Conservation (phyloP, 1,140 invertebrate species). For the Dreissena polymorpha region DNA sequence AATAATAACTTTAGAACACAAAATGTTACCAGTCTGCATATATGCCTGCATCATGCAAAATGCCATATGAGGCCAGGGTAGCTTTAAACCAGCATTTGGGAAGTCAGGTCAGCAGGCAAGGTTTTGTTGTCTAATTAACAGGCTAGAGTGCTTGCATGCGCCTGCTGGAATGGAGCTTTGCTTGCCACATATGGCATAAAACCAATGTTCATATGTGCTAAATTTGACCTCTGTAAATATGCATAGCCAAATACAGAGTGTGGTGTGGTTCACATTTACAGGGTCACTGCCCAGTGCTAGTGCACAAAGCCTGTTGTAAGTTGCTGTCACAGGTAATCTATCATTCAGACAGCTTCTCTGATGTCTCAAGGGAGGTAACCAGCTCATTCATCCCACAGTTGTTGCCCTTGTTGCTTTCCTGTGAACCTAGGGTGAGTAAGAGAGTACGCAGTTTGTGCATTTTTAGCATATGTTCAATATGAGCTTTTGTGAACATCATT, state of each 20-base stretch:
- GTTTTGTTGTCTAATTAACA: too few relatives aligned
- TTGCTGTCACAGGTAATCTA: slow-evolving; percentile 19
- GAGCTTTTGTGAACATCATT: neutral
- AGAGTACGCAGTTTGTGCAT: neutral
- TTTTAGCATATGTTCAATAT: neutral
- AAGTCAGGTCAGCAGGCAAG: too few relatives aligned
- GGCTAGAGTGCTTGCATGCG: too few relatives aligned
- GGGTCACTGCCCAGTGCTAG: slow-evolving; percentile 28
- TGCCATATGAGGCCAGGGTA: too few relatives aligned
- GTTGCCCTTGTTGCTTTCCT: slow-evolving; percentile 24
- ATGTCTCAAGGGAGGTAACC: slow-evolving; percentile 45
- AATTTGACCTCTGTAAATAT: neutral
- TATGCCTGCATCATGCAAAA: too few relatives aligned
- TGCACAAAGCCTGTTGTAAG: slow-evolving; percentile 1
- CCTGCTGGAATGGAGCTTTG: too few relatives aligned
- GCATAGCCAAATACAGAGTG: neutral
- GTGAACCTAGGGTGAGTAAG: slow-evolving; percentile 19
- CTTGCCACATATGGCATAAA: neutral
- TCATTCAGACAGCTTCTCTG: slow-evolving; percentile 30
- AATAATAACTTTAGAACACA: too few relatives aligned
- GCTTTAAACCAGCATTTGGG: too few relatives aligned
- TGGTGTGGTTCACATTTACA: slow-evolving; percentile 7
- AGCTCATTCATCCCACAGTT: slow-evolving; percentile 32
- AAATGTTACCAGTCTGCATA: too few relatives aligned
- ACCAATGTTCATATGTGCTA: neutral